Percentiles rank a stretch among this genome's conserved stretches.
These are phyloP conservation scores for Salvelinus fontinalis DNA, from an alignment of 2,113 vertebrate species.

Conservation along the genomic window DNA sequence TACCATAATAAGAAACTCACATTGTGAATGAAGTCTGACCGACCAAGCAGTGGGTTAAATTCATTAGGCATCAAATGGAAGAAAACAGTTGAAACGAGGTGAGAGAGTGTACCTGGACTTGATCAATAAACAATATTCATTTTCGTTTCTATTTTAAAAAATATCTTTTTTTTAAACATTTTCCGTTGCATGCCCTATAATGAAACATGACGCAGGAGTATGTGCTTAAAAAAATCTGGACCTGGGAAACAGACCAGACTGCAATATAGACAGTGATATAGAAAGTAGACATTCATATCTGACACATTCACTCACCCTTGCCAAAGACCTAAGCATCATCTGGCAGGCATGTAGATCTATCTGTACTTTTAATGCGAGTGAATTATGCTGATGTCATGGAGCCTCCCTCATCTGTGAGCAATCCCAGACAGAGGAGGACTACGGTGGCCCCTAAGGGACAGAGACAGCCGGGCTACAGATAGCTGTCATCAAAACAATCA, in stretches of 20 bases:
- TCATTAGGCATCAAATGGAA: no score
- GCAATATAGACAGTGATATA: not conserved
- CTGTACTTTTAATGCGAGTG: not conserved
- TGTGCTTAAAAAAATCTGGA: not conserved
- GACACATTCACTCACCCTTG: not conserved
- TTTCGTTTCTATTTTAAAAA: no score
- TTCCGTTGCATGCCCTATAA: no score
- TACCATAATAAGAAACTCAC: no score
- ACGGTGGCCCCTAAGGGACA: not conserved
- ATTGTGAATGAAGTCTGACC: no score
- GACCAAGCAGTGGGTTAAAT: no score
- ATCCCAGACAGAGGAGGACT: not conserved
- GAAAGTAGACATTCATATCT: conserved; percentile 10
- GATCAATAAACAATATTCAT: no score
- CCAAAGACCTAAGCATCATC: not conserved
- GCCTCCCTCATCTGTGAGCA: not conserved
- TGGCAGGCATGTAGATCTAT: not conserved
- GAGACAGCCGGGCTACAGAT: not conserved
- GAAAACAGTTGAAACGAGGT: not conserved
- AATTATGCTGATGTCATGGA: conserved; percentile 3
- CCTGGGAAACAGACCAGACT: conserved; percentile 1
- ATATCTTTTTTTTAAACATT: no score
- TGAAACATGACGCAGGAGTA: no score
- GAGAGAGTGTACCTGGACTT: conserved; percentile 41
- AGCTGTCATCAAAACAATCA: conserved; percentile 16